Evolutionary conservation across 1,140 invertebrate genomes (phyloP), one percentile per base, ranked within the genome.

Genomic region (Pectinophora gossypiella): DNA sequence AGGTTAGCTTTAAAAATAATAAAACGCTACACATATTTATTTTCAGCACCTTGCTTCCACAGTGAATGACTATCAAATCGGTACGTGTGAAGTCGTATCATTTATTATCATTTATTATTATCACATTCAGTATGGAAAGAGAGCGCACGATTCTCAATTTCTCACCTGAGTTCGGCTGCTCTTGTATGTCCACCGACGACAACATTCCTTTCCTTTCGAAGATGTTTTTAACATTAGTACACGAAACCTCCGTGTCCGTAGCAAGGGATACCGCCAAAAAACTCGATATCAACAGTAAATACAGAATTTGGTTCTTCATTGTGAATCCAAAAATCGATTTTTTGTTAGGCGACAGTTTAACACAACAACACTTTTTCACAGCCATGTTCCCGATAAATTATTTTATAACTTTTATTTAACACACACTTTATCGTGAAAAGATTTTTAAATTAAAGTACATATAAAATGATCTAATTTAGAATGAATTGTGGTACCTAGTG

Each of bases 291-390:
- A 82, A 68, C 71, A 80, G 56, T 66, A 86, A 74, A 83, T 69
- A 83, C 64, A 84, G 68, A 71, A 84, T 80, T 80, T 76, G 72
- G 64, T 64, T 76, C 57, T 62, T 68, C 72, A 81, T 81, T 73
- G 72, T 77, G 60, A 78, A 83, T 76, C 76, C 76, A 56, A 80
- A 77, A 86, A 86, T 86, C 83, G 83, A 86, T 86, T 86, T 86
- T 83, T 83, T 86, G 74, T 80, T 83, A 72, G 71, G 72, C 69
- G 81, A 85, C 81, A 85, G 76, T 86, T 76, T 70, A 72, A 73
- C 77, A 83, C 77, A 72, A 81, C 77, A 32, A 83, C 83, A 77
- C 68, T 32, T 32, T 73, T 72, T 83, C 81, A 86, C 83, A 80
- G 74, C 74, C 81, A 83, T 86, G 65, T 72, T 75, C 60, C 32